These are phyloP conservation scores for Herpetotheres cachinnans DNA, from an alignment of 2,113 vertebrate genomes.

Conservation along the genomic window DNA sequence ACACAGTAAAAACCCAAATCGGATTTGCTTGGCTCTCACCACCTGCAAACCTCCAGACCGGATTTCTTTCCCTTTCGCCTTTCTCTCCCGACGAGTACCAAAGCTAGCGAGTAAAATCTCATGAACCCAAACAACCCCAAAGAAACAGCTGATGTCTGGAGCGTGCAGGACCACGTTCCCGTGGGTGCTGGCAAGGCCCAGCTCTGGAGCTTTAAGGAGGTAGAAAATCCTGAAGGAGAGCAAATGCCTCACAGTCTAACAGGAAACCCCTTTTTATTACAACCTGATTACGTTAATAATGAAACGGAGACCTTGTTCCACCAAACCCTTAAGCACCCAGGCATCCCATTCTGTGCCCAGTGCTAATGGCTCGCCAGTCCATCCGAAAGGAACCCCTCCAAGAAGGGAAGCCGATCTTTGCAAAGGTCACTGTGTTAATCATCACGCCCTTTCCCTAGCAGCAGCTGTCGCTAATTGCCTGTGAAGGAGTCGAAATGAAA, in stretches of 20 bases:
- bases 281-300: not conserved
- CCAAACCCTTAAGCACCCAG: not conserved
- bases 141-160: not conserved
- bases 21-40: not conserved
- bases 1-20: not conserved
- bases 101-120: not conserved
- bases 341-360: not conserved
- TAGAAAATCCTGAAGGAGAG: not conserved
- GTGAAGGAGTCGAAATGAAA: constrained; percentile 36
- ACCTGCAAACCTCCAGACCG: not conserved
- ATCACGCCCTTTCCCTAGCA: not conserved
- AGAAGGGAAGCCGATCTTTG: constrained; percentile 2
- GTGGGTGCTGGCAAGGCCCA: not conserved
- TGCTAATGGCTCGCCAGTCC: not conserved
- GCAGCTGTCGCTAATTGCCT: constrained; percentile 45
- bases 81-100: not conserved
- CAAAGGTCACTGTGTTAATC: constrained; percentile 56
- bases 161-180: fast-evolving
- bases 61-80: not conserved
- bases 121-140: not conserved
- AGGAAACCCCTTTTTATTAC: not conserved
- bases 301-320: not conserved
- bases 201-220: not conserved
- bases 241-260: not conserved
- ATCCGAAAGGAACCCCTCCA: not conserved